Evolutionary conservation across 2,888 invertebrate species (phyloP), one percentile per base, ranked within the genome.

Genomic region (Euclidia mi): DNA sequence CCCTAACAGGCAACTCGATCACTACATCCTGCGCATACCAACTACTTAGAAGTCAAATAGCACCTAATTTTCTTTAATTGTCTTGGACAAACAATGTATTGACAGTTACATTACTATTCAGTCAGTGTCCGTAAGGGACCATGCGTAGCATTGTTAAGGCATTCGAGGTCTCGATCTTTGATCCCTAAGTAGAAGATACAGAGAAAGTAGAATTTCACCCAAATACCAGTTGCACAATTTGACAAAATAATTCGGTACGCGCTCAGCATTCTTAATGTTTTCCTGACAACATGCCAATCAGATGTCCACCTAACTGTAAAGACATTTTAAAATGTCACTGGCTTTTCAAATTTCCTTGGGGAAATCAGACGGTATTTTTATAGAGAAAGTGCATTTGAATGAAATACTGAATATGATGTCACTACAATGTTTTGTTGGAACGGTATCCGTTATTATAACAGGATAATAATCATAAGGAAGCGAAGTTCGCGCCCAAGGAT

Each of bases 131-230:
- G 57, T 79, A 80, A 83, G 79, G 85, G 71, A 84, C 76, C 78
- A 81, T 84, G 87, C 78, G 84, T 85, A 71, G 87, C 84, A 89
- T 90, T 79, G 78, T 81, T 76, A 68, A 62, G 48, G 64, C 49
- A 70, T 63, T 73, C 58, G 73, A 76, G 76, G 71, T 68, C 76
- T 78, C 74, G 81, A 78, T 82, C 80, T 83, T 80, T 85, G 88
- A 88, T 89, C 85, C 84, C 66, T 53, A 82, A 83, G 66, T 68
- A 71, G 84, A 34, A 32, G 14, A 84, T 82, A 82, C 71, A 79
- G 89, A 80, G 92, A 92, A 93, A 93, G 91, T 92, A 68, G 59
- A 82, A 83, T 87, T 90, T 89, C 87, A 87, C 86, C 77, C 52
- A 83, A 85, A 81, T 75, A 65, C 55, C 62, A 67, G 75, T 79